Base-by-base conservation (phyloP, 2,888 invertebrate genomes). In the Ichneumoninae sp. region DNA sequence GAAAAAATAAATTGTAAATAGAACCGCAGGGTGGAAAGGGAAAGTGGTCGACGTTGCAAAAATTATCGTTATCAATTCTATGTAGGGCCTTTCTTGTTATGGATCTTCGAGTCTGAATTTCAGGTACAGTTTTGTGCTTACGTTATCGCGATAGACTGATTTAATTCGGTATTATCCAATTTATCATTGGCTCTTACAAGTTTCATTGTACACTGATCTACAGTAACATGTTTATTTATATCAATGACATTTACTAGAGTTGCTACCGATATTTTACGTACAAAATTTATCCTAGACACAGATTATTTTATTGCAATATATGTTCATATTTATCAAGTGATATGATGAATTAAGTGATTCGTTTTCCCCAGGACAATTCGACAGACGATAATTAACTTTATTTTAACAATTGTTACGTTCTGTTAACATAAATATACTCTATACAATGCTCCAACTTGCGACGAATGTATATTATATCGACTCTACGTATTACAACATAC, bases 301-400 rank as follows among this genome's bases (percentile, higher is more conserved):
- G 44, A 74, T 22, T n/a, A 16, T 50, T 57, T n/a, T 22, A 40
- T 22, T 52, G 50, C 26, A 71, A 73, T 71, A 70, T 81, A 69
- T 79, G 47, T 70, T 63, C 75, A 71, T 75, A 80, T 85, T 60
- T 68, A 77, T 73, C 69, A 80, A 86, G 76, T 89, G 88, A 89
- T 90, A 89, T 88, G 89, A 83, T 73, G 81, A 85, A 83, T 87
- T 86, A 86, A 88, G 85, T 87, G 87, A 88, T 86, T 88, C 69
- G 81, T 86, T 89, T 86, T 87, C 83, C 87, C 88, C 87, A 80
- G 68, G 57, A 83, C 33, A 65, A 66, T 80, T 44, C 44, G 33
- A 76, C 69, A 54, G 33, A 65, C 69, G 47, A 52, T 26, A 80
- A 71, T 71, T 71, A 77, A 81, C 22, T 84, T 63, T 76, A 50